Evolutionary conservation across 1,140 invertebrate genomes (phyloP), one percentile per base, ranked within the genome.

Genomic region (Drosophila busckii): DNA sequence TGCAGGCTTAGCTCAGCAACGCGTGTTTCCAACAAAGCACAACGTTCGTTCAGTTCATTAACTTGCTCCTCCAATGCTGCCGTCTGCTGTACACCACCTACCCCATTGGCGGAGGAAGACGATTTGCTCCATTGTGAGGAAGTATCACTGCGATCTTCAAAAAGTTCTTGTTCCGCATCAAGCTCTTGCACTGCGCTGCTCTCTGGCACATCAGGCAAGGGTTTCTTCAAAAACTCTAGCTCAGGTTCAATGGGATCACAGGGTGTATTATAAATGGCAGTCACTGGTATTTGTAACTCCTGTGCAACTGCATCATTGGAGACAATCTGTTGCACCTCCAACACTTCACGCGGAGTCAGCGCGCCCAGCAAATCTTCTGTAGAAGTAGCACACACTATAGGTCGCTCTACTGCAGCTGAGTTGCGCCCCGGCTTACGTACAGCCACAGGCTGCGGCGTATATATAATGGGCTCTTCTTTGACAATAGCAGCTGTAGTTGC

Each of bases 381-480:
- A 4, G 84, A 84, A 4, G 16, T 68, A n/a, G 58, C 48, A 9
- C 62, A 49, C 8, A 44, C 41, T 17, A 87, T 86, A 5, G 78
- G 82, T 1, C 85, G 48, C 23, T 84, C 71, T 0, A 86, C 70
- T 2, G 66, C 45, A 3, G 16, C 23, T 0, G 28, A 23, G 1
- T 41, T 40, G 1, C 67, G 58, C 13, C 58, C 50, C 5, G 13
- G 37, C 15, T 56, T 64, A 1, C 49, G 60, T 3, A 15, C 25
- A 0, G 34, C 29, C 3, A 78, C 80, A 10, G 86, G 80, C 10
- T 87, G 62, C 0, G 89, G 88, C 4, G 88, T 84, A 70, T 86
- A 84, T 40, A 90, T 89, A 23, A 90, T 84, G 2, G 89, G 89
- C 50, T 90, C 89, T 8, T 71, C 75, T 38, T 70, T 84, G 2